phyloP scores from a whole-genome alignment of 2,888 invertebrate species.

The Pteria penguin region DNA sequence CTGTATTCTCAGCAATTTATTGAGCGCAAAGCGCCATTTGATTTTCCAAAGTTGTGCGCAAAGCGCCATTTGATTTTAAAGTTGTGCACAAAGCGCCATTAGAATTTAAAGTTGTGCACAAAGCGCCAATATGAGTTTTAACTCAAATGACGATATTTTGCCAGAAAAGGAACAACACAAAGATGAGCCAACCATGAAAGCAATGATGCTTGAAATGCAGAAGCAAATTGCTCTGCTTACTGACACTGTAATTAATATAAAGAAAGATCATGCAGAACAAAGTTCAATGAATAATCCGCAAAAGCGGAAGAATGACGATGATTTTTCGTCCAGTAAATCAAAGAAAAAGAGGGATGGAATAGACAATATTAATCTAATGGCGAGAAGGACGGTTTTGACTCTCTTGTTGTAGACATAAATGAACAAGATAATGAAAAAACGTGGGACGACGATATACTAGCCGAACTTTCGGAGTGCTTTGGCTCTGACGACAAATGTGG shows the following conservation, averaged over 20 bases:
- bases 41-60: background rate
- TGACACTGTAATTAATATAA: background rate
- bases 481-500: conserved; percentile 1
- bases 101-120: background rate
- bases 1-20: background rate
- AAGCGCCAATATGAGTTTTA: background rate
- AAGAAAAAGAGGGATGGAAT: background rate
- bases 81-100: background rate
- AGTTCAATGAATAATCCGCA: background rate
- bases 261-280: background rate
- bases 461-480: conserved; percentile 1
- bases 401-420: background rate
- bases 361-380: background rate
- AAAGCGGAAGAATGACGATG: background rate
- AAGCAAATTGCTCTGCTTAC: background rate
- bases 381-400: background rate
- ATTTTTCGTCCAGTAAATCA: background rate
- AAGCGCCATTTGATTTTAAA: too few species aligned
- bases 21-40: background rate
- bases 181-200: background rate
- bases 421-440: background rate
- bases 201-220: conserved; percentile 8
- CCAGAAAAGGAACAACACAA: background rate
- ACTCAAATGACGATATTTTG: background rate
- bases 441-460: background rate